Percentiles rank a stretch among this genome's conserved stretches.
Evolutionary conservation across 2,113 vertebrate species (phyloP).

Genomic region (Erythrolamprus reginae): DNA sequence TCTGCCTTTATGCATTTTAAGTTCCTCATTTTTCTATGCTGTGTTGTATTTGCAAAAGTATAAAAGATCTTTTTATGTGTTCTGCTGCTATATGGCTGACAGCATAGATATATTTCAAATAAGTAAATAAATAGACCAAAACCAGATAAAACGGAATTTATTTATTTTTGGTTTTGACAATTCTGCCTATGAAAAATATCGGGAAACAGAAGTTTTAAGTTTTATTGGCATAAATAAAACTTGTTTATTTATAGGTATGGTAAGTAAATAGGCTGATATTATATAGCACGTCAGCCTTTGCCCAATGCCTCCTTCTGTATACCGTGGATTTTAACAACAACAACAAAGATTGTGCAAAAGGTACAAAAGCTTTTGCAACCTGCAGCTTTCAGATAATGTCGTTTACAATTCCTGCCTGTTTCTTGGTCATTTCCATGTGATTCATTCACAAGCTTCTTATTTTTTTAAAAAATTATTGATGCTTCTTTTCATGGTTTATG

Average conservation of each 20-base stretch:
- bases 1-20: too few species aligned
- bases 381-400: neutral
- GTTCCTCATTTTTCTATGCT: too few species aligned
- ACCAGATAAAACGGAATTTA: neutral
- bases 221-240: neutral
- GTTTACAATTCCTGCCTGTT: neutral
- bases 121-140: too few species aligned
- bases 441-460: neutral
- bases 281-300: neutral
- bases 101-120: neutral
- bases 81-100: neutral
- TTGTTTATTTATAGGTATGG: too few species aligned
- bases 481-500: neutral
- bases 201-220: neutral
- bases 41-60: too few species aligned
- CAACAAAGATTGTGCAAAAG: neutral
- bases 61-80: neutral
- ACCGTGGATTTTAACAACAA: neutral
- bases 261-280: neutral
- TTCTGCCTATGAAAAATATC: neutral
- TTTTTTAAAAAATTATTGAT: neutral
- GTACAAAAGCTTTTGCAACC: neutral
- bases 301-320: neutral
- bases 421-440: neutral
- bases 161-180: neutral